Conservation (phyloP, 2,888 invertebrate genomes). For the Apamea anceps region DNA sequence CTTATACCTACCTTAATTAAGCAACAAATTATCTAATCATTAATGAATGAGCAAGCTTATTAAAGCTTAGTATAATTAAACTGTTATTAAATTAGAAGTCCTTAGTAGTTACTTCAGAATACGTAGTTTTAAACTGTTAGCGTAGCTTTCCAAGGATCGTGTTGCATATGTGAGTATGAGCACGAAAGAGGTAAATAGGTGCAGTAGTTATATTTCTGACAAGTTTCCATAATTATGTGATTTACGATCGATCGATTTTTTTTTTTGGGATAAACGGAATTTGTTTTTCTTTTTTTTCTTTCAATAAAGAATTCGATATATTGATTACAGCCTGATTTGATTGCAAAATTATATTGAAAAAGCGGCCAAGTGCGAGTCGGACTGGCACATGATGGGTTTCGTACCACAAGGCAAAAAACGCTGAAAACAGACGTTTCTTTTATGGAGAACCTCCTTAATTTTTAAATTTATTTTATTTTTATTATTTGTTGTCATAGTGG, state of each 20-base stretch:
- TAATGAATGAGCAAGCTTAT: conserved; percentile 29
- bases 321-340: neutral
- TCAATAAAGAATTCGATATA: neutral
- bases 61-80: conserved; percentile 30
- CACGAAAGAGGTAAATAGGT: neutral
- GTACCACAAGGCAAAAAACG: too few species aligned
- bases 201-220: conserved; percentile 20
- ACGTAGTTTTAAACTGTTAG: conserved; percentile 35
- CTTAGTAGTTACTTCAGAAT: conserved; percentile 19
- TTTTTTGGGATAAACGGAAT: neutral
- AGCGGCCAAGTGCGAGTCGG: neutral
- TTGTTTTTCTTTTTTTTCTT: neutral
- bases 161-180: conserved; percentile 38
- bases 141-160: conserved; percentile 31
- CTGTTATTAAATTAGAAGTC: conserved; percentile 35
- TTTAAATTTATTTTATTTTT: neutral
- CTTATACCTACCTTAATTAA: conserved; percentile 25
- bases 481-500: neutral
- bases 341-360: neutral
- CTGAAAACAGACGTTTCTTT: neutral
- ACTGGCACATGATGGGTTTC: neutral
- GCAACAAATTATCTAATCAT: conserved; percentile 29
- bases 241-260: neutral
- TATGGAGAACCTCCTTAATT: neutral
- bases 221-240: neutral